phyloP scores from a whole-genome alignment of 2,888 invertebrate species.

The Ischnura elegans region DNA sequence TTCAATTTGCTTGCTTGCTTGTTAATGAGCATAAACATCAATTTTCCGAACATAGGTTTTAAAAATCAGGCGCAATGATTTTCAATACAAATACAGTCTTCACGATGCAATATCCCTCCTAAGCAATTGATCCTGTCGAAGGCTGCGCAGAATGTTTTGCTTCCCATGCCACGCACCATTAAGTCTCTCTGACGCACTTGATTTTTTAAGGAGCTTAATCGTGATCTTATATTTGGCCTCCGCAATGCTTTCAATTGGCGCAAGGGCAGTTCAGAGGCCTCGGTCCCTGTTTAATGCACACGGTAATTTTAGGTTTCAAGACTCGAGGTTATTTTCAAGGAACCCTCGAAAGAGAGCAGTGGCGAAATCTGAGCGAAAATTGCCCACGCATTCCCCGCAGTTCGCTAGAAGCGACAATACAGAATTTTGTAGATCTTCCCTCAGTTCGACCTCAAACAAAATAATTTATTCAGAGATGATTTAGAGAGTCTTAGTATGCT shows the following conservation, averaged over 20 bases:
- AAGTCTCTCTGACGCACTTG: neutral
- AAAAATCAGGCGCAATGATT: too few relatives aligned
- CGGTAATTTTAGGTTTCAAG: conserved; percentile 14
- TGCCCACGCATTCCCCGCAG: neutral
- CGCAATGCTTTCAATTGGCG: neutral
- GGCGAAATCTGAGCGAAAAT: neutral
- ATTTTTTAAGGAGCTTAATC: neutral
- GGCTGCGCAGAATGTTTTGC: neutral
- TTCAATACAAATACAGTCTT: too few relatives aligned
- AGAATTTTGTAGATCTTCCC: too few relatives aligned
- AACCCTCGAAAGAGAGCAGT: neutral
- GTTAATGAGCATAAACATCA: too few relatives aligned
- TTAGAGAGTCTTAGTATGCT: too few relatives aligned
- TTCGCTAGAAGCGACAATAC: neutral
- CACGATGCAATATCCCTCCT: too few relatives aligned
- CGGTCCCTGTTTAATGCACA: neutral
- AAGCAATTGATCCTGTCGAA: too few relatives aligned
- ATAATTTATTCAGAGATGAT: too few relatives aligned
- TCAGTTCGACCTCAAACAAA: too few relatives aligned
- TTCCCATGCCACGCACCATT: neutral
- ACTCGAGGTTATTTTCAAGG: conserved; percentile 13
- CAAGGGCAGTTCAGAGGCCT: neutral
- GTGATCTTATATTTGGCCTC: neutral
- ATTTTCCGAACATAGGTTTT: too few relatives aligned
- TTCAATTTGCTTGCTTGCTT: too few relatives aligned